Conservation (phyloP, 2,113 vertebrate species). For the Lepidothrix coronata region DNA sequence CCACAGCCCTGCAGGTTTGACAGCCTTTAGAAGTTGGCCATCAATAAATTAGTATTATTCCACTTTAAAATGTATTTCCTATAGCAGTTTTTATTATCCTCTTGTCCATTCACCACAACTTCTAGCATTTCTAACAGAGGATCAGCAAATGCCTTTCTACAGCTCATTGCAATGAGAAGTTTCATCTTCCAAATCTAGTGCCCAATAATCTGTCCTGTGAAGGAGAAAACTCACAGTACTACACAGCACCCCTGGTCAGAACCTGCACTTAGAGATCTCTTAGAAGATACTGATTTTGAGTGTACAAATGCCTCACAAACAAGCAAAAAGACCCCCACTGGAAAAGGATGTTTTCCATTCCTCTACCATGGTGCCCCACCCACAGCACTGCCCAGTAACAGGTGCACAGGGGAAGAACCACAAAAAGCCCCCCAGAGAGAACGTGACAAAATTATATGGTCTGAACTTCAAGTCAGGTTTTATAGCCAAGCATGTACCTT, state of each 20-base stretch:
- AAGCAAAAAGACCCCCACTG: not conserved
- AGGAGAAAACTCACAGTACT: not conserved
- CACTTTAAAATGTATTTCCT: not conserved
- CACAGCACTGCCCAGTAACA: not conserved
- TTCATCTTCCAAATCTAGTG: not conserved
- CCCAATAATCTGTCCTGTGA: not conserved
- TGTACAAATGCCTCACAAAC: not conserved
- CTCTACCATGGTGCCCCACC: not conserved
- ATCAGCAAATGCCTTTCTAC: not conserved
- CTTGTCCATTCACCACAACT: not conserved
- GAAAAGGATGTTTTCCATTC: not conserved
- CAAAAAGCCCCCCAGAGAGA: not conserved
- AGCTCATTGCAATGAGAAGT: not conserved
- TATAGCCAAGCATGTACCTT: not conserved
- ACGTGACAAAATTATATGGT: accelerated
- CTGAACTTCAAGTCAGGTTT: not conserved
- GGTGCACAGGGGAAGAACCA: not conserved
- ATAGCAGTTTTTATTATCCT: not conserved
- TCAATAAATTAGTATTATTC: not conserved
- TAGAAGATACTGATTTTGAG: not conserved
- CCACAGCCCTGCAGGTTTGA: not conserved
- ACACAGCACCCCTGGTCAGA: not conserved
- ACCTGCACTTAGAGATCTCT: not conserved
- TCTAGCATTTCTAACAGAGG: not conserved
- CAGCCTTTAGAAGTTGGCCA: not conserved